Evolutionary conservation across 2,113 vertebrate species (phyloP).

Genomic region (Eurypyga helias): DNA sequence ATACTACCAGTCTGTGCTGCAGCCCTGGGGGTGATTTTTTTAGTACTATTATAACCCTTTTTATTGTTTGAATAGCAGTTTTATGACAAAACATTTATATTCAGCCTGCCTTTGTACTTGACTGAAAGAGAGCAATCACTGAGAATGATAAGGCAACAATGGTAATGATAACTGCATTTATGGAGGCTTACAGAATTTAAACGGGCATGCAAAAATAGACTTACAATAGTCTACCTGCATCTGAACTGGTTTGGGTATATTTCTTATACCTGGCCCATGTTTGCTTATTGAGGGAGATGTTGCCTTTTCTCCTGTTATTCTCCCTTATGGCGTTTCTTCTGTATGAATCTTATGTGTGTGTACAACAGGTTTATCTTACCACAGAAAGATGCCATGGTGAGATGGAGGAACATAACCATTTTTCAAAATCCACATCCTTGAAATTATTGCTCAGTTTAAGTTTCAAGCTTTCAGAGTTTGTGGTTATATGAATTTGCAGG

Average conservation of each 20-base stretch:
- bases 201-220: slow-evolving; percentile 55
- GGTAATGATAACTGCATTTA: slow-evolving; percentile 77
- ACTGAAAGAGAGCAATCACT: slow-evolving; percentile 76
- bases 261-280: background rate
- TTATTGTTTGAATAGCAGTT: slow-evolving; percentile 81
- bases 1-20: slow-evolving; percentile 48
- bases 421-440: slow-evolving; percentile 17
- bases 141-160: slow-evolving; percentile 77
- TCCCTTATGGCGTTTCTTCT: background rate
- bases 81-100: slow-evolving; percentile 83
- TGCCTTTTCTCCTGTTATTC: background rate
- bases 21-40: slow-evolving; percentile 74
- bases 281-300: slow-evolving; percentile 5
- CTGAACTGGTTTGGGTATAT: slow-evolving; percentile 17
- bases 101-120: slow-evolving; percentile 76
- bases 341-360: background rate
- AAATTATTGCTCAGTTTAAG: slow-evolving; percentile 24
- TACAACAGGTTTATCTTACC: background rate
- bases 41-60: slow-evolving; percentile 76
- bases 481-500: background rate
- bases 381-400: background rate
- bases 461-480: slow-evolving; percentile 5
- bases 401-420: background rate
- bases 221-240: slow-evolving; percentile 36
- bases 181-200: slow-evolving; percentile 70